A percentile compares a stretch with the other conserved stretches of the same genome.
phyloP scores from a whole-genome alignment of 2,113 vertebrate genomes.

The Grantiella picta region DNA sequence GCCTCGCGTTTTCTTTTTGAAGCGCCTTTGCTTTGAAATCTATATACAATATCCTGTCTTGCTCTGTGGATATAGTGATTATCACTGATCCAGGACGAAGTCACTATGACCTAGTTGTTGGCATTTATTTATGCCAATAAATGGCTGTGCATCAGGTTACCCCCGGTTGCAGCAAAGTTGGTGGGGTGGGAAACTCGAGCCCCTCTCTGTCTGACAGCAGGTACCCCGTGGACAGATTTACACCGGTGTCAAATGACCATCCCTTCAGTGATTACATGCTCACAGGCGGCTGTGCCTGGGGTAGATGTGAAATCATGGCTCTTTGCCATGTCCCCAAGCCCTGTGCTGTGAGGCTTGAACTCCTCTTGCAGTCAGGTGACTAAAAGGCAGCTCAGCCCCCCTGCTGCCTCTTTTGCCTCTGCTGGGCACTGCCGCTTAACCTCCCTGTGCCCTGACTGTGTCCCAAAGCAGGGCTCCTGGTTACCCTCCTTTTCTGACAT shows the following conservation, averaged over 20 bases:
- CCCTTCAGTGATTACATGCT: neutral
- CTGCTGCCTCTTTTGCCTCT: neutral
- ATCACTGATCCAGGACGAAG: neutral
- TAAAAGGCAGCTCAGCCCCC: neutral
- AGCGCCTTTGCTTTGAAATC: slow-evolving; percentile 32
- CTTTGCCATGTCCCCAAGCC: neutral
- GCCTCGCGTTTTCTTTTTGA: neutral
- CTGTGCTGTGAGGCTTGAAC: neutral
- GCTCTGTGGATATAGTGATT: neutral
- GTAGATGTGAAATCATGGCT: neutral
- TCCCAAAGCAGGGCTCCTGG: neutral
- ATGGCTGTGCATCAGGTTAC: neutral
- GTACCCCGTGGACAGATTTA: slow-evolving; percentile 31
- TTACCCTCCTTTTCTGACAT: neutral
- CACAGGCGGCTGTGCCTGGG: neutral
- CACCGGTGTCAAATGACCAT: neutral
- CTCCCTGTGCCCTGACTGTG: accelerated
- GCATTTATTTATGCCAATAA: slow-evolving; percentile 23
- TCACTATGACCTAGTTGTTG: neutral
- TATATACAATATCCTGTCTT: slow-evolving; percentile 30
- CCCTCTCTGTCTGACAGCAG: slow-evolving; percentile 30
- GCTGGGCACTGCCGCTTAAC: neutral
- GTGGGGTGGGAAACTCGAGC: neutral
- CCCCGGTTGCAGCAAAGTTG: neutral
- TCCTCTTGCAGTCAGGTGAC: neutral